phyloP scores from a whole-genome alignment of 2,888 invertebrate genomes.

The Furcula furcula region DNA sequence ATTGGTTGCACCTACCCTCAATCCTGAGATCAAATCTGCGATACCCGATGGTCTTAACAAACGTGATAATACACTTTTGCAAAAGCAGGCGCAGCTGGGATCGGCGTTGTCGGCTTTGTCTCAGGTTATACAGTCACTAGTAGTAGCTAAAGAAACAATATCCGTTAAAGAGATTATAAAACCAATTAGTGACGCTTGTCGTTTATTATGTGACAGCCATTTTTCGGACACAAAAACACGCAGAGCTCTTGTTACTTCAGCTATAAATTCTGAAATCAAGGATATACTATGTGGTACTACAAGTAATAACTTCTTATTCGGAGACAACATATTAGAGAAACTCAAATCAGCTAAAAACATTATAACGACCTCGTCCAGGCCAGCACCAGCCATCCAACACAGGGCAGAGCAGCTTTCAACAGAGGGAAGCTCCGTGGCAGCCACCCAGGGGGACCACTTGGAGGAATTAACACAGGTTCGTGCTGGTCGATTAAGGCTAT shows the following conservation, averaged over 20 bases:
- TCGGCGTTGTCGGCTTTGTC: slow-evolving; percentile 3
- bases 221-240: neutral
- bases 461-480: neutral
- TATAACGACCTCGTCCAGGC: neutral
- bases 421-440: neutral
- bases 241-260: neutral
- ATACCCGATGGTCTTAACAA: neutral
- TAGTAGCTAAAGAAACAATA: neutral
- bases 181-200: slow-evolving; percentile 3
- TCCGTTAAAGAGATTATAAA: neutral
- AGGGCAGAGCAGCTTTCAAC: neutral
- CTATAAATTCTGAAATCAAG: neutral
- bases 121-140: neutral
- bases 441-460: neutral
- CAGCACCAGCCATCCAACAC: neutral
- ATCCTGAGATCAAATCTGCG: slow-evolving; percentile 4
- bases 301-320: slow-evolving; percentile 1
- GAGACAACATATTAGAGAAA: slow-evolving; percentile 2
- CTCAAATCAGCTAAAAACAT: slow-evolving; percentile 1
- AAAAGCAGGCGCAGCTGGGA: neutral
- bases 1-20: neutral
- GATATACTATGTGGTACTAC: neutral
- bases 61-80: neutral
- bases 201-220: slow-evolving; percentile 4
- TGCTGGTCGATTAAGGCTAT: slow-evolving; percentile 2